A percentile compares a stretch with the other conserved stretches of the same genome.
These are phyloP conservation scores for Parambassis ranga DNA, from an alignment of 2,797 vertebrate species.

Conservation along the genomic window DNA sequence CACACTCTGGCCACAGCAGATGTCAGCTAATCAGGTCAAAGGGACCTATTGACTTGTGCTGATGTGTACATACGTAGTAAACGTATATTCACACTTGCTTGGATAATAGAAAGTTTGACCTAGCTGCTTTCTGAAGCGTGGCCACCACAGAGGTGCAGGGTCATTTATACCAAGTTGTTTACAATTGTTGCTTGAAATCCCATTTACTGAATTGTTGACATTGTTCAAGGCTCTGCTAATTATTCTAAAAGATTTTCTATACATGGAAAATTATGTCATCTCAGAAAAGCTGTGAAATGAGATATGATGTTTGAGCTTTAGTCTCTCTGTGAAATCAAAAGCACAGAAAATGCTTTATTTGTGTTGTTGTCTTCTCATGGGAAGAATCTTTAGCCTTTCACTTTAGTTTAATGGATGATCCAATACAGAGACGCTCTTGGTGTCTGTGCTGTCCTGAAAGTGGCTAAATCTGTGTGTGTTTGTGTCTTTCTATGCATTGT, in stretches of 20 bases:
- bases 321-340: not conserved
- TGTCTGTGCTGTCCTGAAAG: not conserved
- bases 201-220: not conserved
- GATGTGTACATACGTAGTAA: slow-evolving; percentile 28
- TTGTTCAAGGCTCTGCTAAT: not conserved
- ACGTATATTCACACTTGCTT: not conserved
- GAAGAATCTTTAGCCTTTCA: too few species aligned
- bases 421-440: not conserved
- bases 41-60: slow-evolving; percentile 40
- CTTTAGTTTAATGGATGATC: slow-evolving; percentile 17
- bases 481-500: too few species aligned
- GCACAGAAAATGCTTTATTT: too few species aligned
- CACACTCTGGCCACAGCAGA: slow-evolving; percentile 53
- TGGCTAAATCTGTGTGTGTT: not conserved
- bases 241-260: not conserved
- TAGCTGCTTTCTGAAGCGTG: slow-evolving; percentile 48
- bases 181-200: too few species aligned
- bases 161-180: too few species aligned
- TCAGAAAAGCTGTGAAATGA: not conserved
- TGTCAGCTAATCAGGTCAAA: slow-evolving; percentile 65
- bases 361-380: too few species aligned
- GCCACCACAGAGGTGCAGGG: slow-evolving; percentile 11
- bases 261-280: not conserved
- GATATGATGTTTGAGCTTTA: not conserved
- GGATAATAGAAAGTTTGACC: slow-evolving; percentile 45